A percentile compares a stretch with the other conserved stretches of the same genome.
phyloP scores from a whole-genome alignment of 2,113 vertebrate species.

The Henicopernis longicauda region DNA sequence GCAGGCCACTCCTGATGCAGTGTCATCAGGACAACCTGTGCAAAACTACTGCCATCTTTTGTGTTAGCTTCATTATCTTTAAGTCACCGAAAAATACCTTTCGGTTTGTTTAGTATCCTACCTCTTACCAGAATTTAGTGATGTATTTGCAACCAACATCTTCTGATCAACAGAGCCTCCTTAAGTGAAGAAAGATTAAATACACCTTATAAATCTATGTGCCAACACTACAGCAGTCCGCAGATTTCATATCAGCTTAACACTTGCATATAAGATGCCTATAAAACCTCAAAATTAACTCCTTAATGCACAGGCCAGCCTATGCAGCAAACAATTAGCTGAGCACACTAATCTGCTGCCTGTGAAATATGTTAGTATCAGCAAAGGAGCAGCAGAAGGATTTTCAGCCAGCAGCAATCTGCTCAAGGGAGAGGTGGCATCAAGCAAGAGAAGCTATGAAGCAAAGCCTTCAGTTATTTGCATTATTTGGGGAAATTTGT shows the following conservation, averaged over 20 bases:
- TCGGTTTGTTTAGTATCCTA: background rate
- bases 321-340: rapidly evolving
- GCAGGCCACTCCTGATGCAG: background rate
- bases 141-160: background rate
- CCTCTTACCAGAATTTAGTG: background rate
- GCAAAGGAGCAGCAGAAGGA: background rate
- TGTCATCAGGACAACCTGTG: background rate
- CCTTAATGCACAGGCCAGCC: background rate
- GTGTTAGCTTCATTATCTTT: background rate
- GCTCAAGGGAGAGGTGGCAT: background rate
- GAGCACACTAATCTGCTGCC: background rate
- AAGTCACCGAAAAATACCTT: background rate
- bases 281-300: background rate
- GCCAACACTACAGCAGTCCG: background rate
- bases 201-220: background rate
- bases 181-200: background rate
- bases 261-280: background rate
- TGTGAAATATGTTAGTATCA: background rate
- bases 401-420: background rate
- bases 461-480: background rate
- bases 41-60: background rate
- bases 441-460: background rate
- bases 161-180: background rate
- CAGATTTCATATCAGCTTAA: background rate
- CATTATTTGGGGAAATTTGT: background rate